A percentile compares a stretch with the other conserved stretches of the same genome.
Conservation (phyloP, 2,888 invertebrate species). For the Drosophila affinis region DNA sequence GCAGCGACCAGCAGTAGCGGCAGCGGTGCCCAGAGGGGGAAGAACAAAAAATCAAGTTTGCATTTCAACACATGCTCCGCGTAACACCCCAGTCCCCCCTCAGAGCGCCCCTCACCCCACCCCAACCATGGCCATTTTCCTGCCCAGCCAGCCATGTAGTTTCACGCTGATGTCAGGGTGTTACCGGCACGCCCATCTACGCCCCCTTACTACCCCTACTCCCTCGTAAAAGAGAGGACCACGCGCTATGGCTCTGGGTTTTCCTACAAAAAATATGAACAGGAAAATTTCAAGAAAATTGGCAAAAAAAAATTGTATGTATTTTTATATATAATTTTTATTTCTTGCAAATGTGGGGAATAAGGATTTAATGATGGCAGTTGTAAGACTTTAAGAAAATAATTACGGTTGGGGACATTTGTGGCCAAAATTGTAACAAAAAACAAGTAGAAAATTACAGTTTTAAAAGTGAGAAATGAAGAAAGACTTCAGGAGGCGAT, state of each 20-base stretch:
- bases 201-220: conserved; percentile 33
- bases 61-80: conserved; percentile 73
- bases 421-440: not conserved
- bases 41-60: conserved; percentile 55
- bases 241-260: conserved; percentile 20
- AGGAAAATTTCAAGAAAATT: conserved; percentile 30
- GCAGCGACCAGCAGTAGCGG: conserved; percentile 22
- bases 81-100: not conserved
- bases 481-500: too few species aligned
- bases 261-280: conserved; percentile 12
- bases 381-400: not conserved
- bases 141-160: conserved; percentile 72
- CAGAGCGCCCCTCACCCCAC: too few species aligned
- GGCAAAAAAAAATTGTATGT: conserved; percentile 8
- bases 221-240: conserved; percentile 3
- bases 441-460: too few species aligned
- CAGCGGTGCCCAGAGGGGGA: conserved; percentile 2
- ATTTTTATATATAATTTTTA: not conserved
- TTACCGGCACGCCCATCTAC: conserved; percentile 57
- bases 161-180: conserved; percentile 69
- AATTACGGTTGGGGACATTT: not conserved
- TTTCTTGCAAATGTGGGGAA: conserved; percentile 11
- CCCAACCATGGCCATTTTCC: conserved; percentile 50
- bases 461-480: too few species aligned
- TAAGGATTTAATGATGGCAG: conserved; percentile 12